phyloP scores from a whole-genome alignment of 2,888 invertebrate species.

The Endotricha flammealis region DNA sequence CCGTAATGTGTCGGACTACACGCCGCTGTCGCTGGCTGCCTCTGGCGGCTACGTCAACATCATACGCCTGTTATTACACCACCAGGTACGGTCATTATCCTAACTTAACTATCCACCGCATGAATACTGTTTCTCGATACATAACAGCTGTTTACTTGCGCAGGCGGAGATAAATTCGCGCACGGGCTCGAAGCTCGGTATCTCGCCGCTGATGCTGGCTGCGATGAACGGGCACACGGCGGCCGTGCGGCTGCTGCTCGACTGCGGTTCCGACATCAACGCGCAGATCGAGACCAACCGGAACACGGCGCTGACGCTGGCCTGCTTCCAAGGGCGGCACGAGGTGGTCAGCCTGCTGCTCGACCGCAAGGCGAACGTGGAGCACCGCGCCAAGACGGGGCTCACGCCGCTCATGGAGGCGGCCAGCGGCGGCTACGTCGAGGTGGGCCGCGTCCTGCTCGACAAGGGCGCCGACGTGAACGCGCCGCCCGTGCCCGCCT shows the following conservation, averaged over 20 bases:
- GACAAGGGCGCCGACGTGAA: constrained; percentile 99
- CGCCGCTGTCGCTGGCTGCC: constrained; percentile 98
- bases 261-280: constrained; percentile 99
- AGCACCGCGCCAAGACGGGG: constrained; percentile 99
- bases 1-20: constrained; percentile 99
- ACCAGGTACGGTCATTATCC: constrained; percentile 77
- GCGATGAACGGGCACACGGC: constrained; percentile 97
- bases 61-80: constrained; percentile 93
- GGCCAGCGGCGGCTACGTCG: constrained; percentile 99
- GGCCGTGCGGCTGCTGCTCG: constrained; percentile 95
- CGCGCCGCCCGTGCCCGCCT: constrained; percentile 98
- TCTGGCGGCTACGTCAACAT: constrained; percentile 99
- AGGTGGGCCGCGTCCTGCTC: constrained; percentile 96
- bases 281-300: constrained; percentile 99
- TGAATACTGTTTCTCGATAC: not conserved
- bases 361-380: constrained; percentile 98
- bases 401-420: constrained; percentile 99
- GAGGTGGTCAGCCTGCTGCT: constrained; percentile 98
- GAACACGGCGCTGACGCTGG: constrained; percentile 98
- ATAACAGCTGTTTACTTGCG: not conserved
- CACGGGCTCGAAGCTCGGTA: constrained; percentile 97
- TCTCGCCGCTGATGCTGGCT: constrained; percentile 98
- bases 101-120: too few relatives aligned
- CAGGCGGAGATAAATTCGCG: constrained; percentile 98
- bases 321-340: constrained; percentile 98